A percentile compares a stretch with the other conserved stretches of the same genome.
These are phyloP conservation scores for Ptychodera flava DNA, from an alignment of 35 echinoderm and acorn worm species.

Conservation along the genomic window DNA sequence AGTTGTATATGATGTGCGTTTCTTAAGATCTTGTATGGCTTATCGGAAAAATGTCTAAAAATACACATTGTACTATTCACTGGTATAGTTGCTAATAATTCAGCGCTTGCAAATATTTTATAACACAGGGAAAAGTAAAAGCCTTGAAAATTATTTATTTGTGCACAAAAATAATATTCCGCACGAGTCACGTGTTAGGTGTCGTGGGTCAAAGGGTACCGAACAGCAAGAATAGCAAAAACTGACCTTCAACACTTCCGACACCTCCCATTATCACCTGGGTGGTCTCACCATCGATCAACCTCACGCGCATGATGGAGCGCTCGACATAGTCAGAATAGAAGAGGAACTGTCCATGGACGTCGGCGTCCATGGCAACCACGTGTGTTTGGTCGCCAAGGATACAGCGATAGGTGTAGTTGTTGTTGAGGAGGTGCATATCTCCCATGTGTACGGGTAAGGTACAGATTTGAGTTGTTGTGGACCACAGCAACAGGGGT, in stretches of 20 bases:
- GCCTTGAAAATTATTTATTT: too few species aligned
- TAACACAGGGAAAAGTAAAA: too few species aligned
- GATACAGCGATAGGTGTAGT: slow-evolving; percentile 44
- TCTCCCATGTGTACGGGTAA: neutral
- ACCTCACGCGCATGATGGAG: slow-evolving; percentile 14
- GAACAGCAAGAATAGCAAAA: too few species aligned
- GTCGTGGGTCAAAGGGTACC: too few species aligned
- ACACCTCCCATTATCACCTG: slow-evolving; percentile 50
- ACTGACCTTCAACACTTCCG: slow-evolving; percentile 55
- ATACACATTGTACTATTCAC: too few species aligned
- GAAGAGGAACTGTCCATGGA: slow-evolving; percentile 46
- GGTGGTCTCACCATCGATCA: slow-evolving; percentile 20
- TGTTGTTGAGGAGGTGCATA: neutral
- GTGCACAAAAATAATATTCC: too few species aligned
- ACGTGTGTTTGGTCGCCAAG: slow-evolving; percentile 33
- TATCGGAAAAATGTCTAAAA: too few species aligned
- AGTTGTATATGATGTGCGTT: too few species aligned
- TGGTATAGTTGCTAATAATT: too few species aligned
- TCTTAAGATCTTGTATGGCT: too few species aligned
- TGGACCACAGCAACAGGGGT: neutral
- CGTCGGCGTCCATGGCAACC: slow-evolving; percentile 51
- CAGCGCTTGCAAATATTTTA: too few species aligned
- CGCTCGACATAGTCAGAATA: slow-evolving; percentile 47
- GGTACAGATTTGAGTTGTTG: neutral
- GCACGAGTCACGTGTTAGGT: too few species aligned